Evolutionary conservation across 2,888 invertebrate species (phyloP).

Genomic region (Molanna angustata): DNA sequence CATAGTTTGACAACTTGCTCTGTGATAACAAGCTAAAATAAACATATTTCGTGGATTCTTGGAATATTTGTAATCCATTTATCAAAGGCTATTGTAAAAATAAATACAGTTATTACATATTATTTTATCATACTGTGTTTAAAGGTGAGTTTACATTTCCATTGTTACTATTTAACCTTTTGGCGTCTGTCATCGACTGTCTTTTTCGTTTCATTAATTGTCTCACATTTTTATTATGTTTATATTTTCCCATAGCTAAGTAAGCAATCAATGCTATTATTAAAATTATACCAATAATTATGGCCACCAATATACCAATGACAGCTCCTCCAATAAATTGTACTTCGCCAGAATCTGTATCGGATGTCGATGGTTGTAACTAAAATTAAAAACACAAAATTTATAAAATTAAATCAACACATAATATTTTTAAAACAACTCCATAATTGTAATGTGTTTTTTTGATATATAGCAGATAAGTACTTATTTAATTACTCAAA

Average conservation of each 20-base stretch:
- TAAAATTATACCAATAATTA: constrained; percentile 42
- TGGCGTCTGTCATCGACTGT: constrained; percentile 43
- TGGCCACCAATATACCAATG: constrained; percentile 41
- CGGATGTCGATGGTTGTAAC: constrained; percentile 39
- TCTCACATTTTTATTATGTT: constrained; percentile 38
- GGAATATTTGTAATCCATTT: too few species aligned
- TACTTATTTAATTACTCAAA: too few species aligned
- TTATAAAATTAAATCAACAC: neutral
- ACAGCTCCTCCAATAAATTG: constrained; percentile 14
- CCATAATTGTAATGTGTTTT: too few species aligned
- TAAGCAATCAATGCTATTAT: constrained; percentile 45
- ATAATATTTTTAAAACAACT: neutral
- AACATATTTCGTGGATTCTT: too few species aligned
- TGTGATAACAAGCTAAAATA: too few species aligned
- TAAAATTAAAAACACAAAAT: constrained; percentile 5
- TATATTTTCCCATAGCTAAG: constrained; percentile 39
- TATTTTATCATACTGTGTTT: neutral
- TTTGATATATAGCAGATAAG: too few species aligned
- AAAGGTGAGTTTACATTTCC: neutral
- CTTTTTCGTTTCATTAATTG: constrained; percentile 44
- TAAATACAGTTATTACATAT: too few species aligned
- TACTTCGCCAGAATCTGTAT: constrained; percentile 19
- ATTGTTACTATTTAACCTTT: constrained; percentile 26
- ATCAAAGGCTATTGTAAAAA: too few species aligned
- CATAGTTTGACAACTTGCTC: too few species aligned